Conservation (phyloP, 2,113 vertebrate genomes). For the Orientallactaga bullata region DNA sequence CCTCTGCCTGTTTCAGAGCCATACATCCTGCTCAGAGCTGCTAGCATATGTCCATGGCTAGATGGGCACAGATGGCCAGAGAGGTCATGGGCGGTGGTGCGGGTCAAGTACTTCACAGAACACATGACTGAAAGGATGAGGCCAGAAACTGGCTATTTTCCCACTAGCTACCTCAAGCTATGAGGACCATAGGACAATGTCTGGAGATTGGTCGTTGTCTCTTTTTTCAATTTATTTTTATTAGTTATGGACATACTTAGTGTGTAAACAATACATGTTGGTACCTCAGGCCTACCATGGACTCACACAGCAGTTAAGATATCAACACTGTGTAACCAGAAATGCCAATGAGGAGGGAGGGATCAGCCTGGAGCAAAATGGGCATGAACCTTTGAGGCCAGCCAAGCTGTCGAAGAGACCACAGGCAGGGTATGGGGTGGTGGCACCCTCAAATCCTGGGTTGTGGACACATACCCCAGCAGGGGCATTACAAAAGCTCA, state of each 20-base stretch:
- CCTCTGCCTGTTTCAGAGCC: neutral
- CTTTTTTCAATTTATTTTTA: too few relatives aligned
- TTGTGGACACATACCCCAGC: neutral
- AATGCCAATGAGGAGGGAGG: neutral
- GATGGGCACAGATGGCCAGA: neutral
- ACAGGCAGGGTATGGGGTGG: neutral
- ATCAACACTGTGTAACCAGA: too few relatives aligned
- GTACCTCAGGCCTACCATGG: accelerated
- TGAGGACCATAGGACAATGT: neutral
- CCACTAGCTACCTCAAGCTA: neutral
- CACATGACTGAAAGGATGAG: neutral
- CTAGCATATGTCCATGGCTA: neutral
- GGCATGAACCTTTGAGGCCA: neutral
- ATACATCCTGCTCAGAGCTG: neutral
- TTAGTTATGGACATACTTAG: too few relatives aligned
- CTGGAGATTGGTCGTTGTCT: neutral
- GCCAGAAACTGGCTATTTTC: neutral
- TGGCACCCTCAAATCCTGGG: neutral
- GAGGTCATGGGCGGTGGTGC: neutral
- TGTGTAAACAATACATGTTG: too few relatives aligned
- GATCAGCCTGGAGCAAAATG: neutral
- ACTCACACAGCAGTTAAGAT: neutral
- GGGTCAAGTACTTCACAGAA: neutral
- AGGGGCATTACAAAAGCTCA: neutral
- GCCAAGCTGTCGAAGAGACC: accelerated